phyloP scores from a whole-genome alignment of 2,113 vertebrate species.

The Phylloscopus trochilus region DNA sequence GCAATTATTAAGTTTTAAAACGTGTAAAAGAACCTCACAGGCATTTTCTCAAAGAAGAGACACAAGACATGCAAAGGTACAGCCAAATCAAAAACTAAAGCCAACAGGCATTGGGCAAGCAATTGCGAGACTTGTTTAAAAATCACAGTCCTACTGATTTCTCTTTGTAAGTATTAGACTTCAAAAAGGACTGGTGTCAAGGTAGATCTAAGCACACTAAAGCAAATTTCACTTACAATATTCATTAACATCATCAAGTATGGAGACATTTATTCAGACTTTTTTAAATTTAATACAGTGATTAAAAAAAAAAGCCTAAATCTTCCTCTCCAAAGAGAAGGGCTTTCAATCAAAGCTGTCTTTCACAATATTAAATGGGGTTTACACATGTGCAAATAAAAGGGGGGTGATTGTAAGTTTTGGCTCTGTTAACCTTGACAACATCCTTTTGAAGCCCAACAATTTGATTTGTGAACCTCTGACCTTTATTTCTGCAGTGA shows the following conservation, averaged over 20 bases:
- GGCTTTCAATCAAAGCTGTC: not conserved
- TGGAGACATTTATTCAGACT: not conserved
- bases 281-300: not conserved
- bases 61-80: not conserved
- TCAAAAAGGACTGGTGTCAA: constrained; percentile 20
- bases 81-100: constrained; percentile 25
- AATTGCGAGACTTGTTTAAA: not conserved
- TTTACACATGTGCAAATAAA: not conserved
- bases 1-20: not conserved
- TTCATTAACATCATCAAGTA: not conserved
- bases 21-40: not conserved
- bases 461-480: not conserved
- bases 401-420: not conserved
- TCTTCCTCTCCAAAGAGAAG: not conserved
- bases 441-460: not conserved
- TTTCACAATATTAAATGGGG: not conserved
- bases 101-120: constrained; percentile 34
- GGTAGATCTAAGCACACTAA: not conserved
- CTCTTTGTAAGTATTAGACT: not conserved
- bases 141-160: not conserved
- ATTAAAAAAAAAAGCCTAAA: not conserved
- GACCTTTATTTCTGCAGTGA: not conserved
- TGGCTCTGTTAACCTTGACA: constrained; percentile 30
- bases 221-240: not conserved
- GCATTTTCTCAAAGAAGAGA: not conserved